phyloP scores from a whole-genome alignment of 2,113 vertebrate species.

The Grallaria varia region DNA sequence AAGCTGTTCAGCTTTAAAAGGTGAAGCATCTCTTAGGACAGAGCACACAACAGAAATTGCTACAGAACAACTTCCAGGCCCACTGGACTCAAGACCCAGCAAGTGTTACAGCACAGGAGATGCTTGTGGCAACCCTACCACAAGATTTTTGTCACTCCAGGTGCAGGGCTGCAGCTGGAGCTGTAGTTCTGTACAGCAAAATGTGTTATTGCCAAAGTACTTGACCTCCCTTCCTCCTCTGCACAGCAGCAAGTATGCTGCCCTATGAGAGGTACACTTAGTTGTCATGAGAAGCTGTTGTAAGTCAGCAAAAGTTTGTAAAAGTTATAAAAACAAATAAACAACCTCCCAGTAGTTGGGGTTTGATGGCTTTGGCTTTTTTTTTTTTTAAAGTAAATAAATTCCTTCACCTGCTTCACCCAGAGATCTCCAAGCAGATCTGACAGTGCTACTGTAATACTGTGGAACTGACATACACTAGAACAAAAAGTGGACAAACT shows the following conservation, averaged over 20 bases:
- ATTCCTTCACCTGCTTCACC: background rate
- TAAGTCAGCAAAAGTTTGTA: background rate
- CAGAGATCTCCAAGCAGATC: background rate
- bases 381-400: background rate
- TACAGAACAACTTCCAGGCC: background rate
- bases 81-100: background rate
- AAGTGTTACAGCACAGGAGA: background rate
- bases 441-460: background rate
- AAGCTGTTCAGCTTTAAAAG: background rate
- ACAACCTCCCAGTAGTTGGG: background rate
- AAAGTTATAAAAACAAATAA: background rate
- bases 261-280: background rate
- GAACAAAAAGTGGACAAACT: background rate
- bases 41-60: background rate
- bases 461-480: fast-evolving
- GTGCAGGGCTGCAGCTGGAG: background rate
- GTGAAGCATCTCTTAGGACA: background rate
- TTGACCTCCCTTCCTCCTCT: background rate
- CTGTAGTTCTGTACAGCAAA: background rate
- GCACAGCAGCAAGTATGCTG: background rate
- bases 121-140: background rate
- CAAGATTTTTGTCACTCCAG: background rate
- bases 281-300: background rate
- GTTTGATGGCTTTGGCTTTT: background rate
- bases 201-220: background rate